Percentiles rank a stretch among this genome's conserved stretches.
These are phyloP conservation scores for Turritopsis rubra DNA, from an alignment of 30 jellyfish, hydroid and myxozoan species.

Conservation along the genomic window DNA sequence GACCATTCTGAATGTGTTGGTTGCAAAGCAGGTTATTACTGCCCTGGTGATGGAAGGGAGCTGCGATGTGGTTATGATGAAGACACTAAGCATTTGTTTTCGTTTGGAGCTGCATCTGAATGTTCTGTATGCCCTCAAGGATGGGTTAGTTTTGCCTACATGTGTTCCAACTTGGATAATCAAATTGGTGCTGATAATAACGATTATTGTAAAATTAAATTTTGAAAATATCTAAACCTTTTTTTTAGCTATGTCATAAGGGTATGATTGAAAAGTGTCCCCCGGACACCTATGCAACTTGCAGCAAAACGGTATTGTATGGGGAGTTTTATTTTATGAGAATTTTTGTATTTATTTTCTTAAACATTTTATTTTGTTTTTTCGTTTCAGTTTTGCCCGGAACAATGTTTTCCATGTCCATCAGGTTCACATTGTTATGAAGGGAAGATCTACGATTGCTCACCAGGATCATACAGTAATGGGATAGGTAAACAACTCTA, in stretches of 20 bases:
- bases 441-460: conserved; percentile 67
- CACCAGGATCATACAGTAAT: conserved; percentile 67
- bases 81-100: conserved; percentile 57
- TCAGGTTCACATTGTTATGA: conserved; percentile 82
- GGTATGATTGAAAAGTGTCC: conserved; percentile 64
- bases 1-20: conserved; percentile 70
- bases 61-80: conserved; percentile 58
- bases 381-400: conserved; percentile 69
- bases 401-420: conserved; percentile 61
- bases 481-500: conserved; percentile 54
- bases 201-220: not conserved
- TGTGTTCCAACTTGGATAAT: not conserved
- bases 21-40: conserved; percentile 66
- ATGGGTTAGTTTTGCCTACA: conserved; percentile 38
- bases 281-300: conserved; percentile 51
- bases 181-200: not conserved
- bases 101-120: conserved; percentile 69
- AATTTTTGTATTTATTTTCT: not conserved
- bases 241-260: conserved; percentile 52
- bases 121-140: conserved; percentile 80
- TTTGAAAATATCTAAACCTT: not conserved
- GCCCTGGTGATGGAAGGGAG: conserved; percentile 87
- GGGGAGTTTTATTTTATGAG: not conserved
- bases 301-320: conserved; percentile 67
- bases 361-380: not conserved